Evolutionary conservation across 1,140 invertebrate species (phyloP), one percentile per base, ranked within the genome.

Genomic region (Xylocopa sonorina): DNA sequence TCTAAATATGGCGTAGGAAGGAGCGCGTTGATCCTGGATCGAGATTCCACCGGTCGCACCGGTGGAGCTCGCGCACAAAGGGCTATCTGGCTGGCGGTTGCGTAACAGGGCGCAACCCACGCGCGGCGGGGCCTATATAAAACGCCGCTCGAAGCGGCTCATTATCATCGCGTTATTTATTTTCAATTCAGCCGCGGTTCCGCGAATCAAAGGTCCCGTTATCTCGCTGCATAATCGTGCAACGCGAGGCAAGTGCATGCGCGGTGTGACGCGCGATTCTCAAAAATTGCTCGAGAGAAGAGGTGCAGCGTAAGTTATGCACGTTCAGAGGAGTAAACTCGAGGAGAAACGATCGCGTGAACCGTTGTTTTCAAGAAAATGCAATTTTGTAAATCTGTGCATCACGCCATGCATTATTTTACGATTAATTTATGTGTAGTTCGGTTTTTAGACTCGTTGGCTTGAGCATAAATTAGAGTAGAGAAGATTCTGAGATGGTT

Each of bases 161-260:
- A 72, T 78, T 78, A 78, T 78, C 76, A 60, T 62, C 24, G 67
- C 57, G 55, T 71, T 78, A 78, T 78, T 71, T 78, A 78, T 71
- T 72, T 48, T 62, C 43, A 62, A 62, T 78, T 21, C 32, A 69
- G 16, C 29, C 46, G 41, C 46, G 75, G 58, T 38, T 60, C n/a
- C 55, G 12, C 34, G 75, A 60, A 71, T 62, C 43, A 18, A 43
- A 14, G 12, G 24, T 3, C 27, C 76, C 48, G 67, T 78, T 78
- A 78, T 78, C 67, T 32, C 41, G n/a, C n/a, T n/a, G n/a, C 14
- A n/a, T 34, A 34, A 38, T 57, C 46, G 18, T n/a, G n/a, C n/a
- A n/a, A n/a, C n/a, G n/a, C n/a, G n/a, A n/a, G n/a, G n/a, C n/a
- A n/a, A n/a, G n/a, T n/a, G n/a, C n/a, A 7, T n/a, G 7, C 18